Evolutionary conservation across 2,113 vertebrate genomes (phyloP).

Genomic region (Tringa solitaria): DNA sequence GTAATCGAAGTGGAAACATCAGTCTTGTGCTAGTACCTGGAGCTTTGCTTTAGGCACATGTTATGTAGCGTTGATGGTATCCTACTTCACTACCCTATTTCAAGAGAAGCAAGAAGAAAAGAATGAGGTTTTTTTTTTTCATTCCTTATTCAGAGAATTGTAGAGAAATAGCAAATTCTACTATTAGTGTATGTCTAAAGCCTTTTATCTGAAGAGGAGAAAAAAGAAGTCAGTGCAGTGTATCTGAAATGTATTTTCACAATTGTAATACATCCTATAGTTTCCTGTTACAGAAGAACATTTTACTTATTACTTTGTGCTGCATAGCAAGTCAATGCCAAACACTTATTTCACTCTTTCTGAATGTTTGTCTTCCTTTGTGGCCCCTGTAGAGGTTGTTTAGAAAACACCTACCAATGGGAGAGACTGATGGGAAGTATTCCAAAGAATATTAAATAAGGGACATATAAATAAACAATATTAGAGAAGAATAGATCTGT

Average conservation of each 20-base stretch:
- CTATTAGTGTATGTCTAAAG: not conserved
- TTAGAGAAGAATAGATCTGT: not conserved
- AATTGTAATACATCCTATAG: not conserved
- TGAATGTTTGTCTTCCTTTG: rapidly evolving
- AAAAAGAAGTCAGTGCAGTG: not conserved
- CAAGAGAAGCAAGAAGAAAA: not conserved
- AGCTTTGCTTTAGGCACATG: not conserved
- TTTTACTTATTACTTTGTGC: not conserved
- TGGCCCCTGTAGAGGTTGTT: not conserved
- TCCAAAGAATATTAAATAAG: not conserved
- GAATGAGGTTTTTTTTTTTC: not conserved
- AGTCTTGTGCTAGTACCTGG: rapidly evolving
- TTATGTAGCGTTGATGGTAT: not conserved
- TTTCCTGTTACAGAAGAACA: not conserved
- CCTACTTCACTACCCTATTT: not conserved
- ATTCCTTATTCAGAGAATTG: not conserved
- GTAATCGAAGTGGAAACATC: not conserved
- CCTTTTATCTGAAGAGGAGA: not conserved
- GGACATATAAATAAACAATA: not conserved
- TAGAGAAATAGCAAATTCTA: not conserved
- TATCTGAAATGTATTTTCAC: rapidly evolving
- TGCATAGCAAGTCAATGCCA: not conserved
- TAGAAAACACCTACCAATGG: not conserved
- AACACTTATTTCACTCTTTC: not conserved
- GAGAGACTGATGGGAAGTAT: not conserved